phyloP scores from a whole-genome alignment of 2,888 invertebrate species.

The Sarcophaga rosellei region DNA sequence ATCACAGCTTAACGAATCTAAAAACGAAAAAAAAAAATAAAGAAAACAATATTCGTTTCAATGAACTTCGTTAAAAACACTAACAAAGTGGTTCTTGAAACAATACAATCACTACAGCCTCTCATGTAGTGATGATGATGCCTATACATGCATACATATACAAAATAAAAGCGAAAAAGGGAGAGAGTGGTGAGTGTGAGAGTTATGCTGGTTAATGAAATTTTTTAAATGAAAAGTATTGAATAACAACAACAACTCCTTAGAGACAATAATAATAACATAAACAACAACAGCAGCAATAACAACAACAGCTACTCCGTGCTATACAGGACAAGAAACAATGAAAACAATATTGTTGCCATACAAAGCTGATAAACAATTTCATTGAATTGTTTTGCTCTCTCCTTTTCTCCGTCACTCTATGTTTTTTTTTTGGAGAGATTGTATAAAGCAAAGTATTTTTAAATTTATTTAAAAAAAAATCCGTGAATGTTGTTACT shows the following conservation, averaged over 20 bases:
- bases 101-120: too few relatives aligned
- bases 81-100: too few relatives aligned
- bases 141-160: too few relatives aligned
- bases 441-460: too few relatives aligned
- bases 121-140: too few relatives aligned
- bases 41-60: too few relatives aligned
- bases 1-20: too few relatives aligned
- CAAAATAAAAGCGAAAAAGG: too few relatives aligned
- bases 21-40: too few relatives aligned
- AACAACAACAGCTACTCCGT: background rate
- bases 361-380: background rate
- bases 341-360: background rate
- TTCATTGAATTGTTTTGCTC: too few relatives aligned
- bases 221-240: background rate
- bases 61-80: too few relatives aligned
- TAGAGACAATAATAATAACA: too few relatives aligned
- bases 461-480: background rate
- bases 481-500: background rate
- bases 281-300: background rate
- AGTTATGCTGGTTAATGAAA: background rate
- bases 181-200: background rate
- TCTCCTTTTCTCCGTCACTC: background rate
- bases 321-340: background rate
- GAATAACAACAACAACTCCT: background rate
- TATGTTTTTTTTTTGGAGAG: background rate